Evolutionary conservation across 2,797 vertebrate genomes (phyloP), one percentile per base, ranked within the genome.

Genomic region (Podarcis lilfordi): DNA sequence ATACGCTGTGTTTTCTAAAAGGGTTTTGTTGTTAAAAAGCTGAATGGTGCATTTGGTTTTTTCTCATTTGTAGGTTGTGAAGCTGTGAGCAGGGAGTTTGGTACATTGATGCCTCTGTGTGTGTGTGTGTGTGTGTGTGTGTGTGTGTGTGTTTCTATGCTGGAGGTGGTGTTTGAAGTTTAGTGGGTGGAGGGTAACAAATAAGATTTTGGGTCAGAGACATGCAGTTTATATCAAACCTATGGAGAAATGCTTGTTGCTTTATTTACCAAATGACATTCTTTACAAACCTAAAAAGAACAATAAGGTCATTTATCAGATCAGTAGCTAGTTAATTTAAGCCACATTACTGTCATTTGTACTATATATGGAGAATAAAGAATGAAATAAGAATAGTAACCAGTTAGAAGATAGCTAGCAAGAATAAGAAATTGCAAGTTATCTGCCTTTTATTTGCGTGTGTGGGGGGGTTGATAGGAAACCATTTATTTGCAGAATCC

Each of bases 91-190:
- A 93, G 86, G 59, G 5, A 17, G 10, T 85, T 69, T 40, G 91
- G 86, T 91, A 86, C 94, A 91, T 88, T 93, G 85, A 89, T 50
- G 59, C 91, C 11, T 90, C 84, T 90, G 71, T 74, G 19, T 74
- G 13, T 89, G 40, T 43, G 40, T 43, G 40, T 43, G 4, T 66
- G n/a, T 55, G 17, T 68, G 61, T 55, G 10, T 23, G 19, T 75
- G 19, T 23, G 9, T 25, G 1, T 10, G 15, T 45, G n/a, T 72
- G n/a, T 82, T 17, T 82, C 27, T 13, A 15, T 6, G 43, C 27
- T 89, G 72, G 91, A 87, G 84, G 80, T 96, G 94, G 84, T 96
- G 86, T 92, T 94, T 92, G 94, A 91, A 95, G 93, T 94, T 79
- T 94, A 94, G 92, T 93, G 89, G 92, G 90, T 19, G 61, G 91